phyloP scores from a whole-genome alignment of 1,140 invertebrate genomes.

The Ganaspis sp. region DNA sequence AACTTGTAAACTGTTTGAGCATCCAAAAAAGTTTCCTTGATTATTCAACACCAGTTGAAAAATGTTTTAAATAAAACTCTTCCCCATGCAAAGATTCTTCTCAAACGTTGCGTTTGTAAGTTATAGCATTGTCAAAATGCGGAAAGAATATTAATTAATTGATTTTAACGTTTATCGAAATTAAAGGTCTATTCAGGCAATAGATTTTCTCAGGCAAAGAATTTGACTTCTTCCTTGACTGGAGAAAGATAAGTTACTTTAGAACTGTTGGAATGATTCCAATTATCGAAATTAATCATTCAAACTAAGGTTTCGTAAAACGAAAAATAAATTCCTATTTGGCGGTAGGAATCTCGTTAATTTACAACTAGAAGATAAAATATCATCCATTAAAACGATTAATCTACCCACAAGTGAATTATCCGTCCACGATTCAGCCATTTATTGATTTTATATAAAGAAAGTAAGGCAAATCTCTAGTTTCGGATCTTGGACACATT shows the following conservation, averaged over 20 bases:
- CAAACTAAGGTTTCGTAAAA: not conserved
- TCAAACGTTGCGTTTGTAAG: too few relatives aligned
- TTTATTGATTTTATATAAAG: not conserved
- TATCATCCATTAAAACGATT: constrained; percentile 10
- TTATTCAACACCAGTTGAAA: not conserved
- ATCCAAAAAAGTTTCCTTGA: not conserved
- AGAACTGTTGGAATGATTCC: not conserved
- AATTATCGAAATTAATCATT: constrained; percentile 21
- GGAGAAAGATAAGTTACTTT: not conserved
- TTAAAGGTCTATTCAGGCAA: too few relatives aligned
- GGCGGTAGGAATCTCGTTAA: constrained; percentile 21
- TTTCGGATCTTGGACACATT: not conserved
- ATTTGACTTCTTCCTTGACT: too few relatives aligned
- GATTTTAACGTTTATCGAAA: not conserved
- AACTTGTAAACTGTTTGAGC: not conserved
- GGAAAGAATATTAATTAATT: not conserved
- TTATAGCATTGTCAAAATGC: too few relatives aligned
- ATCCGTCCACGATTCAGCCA: constrained; percentile 3
- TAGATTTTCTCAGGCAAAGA: too few relatives aligned
- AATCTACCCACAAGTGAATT: constrained; percentile 15
- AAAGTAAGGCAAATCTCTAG: not conserved
- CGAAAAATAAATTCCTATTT: not conserved
- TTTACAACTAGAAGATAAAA: constrained; percentile 20
- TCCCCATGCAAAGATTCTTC: not conserved
- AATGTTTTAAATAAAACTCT: not conserved